A percentile compares a stretch with the other conserved stretches of the same genome.
These are phyloP conservation scores for Drosophila aff. DNA, from an alignment of 1,140 invertebrate species.

Conservation along the genomic window DNA sequence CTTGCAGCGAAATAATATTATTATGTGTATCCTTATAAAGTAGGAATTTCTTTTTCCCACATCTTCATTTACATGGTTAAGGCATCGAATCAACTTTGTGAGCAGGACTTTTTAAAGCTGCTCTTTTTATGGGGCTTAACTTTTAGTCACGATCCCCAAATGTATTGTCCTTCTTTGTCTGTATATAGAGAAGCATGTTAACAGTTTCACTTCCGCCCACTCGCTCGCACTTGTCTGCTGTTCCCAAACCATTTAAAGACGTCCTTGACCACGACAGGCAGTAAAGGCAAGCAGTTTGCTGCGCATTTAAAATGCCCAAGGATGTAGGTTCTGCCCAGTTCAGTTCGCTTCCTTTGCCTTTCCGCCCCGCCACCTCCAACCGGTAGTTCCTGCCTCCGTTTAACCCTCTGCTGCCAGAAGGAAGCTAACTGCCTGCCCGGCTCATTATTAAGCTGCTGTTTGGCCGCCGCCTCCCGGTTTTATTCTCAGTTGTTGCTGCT, in stretches of 20 bases:
- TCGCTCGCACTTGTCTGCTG: not conserved
- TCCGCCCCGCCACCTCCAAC: slow-evolving; percentile 25
- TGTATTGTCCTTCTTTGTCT: not conserved
- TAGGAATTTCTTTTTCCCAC: not conserved
- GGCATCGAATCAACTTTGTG: not conserved
- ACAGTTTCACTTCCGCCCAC: slow-evolving; percentile 4
- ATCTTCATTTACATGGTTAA: not conserved
- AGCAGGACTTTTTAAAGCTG: not conserved
- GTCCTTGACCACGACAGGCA: slow-evolving; percentile 49
- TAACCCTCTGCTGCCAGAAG: slow-evolving; percentile 41
- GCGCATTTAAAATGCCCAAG: slow-evolving; percentile 61
- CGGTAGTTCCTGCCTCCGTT: slow-evolving; percentile 10
- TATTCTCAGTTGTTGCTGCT: slow-evolving; percentile 34
- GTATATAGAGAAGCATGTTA: not conserved
- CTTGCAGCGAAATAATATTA: not conserved
- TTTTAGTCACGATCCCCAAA: slow-evolving; percentile 2
- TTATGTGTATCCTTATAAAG: not conserved
- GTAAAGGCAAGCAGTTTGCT: not conserved
- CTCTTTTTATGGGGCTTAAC: not conserved
- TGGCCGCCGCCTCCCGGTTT: slow-evolving; percentile 16
- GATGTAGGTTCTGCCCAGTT: slow-evolving; percentile 25
- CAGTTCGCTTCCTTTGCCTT: slow-evolving; percentile 1
- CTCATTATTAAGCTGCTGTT: slow-evolving; percentile 39
- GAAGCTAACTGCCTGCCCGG: slow-evolving; percentile 38
- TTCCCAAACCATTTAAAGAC: slow-evolving; percentile 23